Evolutionary conservation across 2,888 invertebrate species (phyloP).

Genomic region (Mythimna ferrago): DNA sequence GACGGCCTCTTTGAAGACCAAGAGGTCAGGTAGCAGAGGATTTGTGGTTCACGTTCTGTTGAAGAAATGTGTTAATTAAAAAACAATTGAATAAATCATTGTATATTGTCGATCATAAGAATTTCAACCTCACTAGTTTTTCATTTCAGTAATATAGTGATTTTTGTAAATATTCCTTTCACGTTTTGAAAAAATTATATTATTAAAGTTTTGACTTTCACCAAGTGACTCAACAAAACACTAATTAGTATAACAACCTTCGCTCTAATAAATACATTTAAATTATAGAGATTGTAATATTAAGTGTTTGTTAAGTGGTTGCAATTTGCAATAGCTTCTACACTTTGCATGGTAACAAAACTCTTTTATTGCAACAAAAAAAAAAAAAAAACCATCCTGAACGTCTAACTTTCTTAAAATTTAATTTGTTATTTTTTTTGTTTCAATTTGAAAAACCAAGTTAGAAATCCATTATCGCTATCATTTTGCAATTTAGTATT

Average conservation of each 20-base stretch:
- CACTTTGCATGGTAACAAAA: not conserved
- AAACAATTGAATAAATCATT: not conserved
- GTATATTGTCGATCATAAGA: not conserved
- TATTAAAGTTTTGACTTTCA: constrained; percentile 18
- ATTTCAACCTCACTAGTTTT: not conserved
- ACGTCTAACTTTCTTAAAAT: not conserved
- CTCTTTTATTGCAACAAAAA: too few relatives aligned
- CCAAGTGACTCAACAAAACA: not conserved
- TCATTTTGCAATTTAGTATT: constrained; percentile 36
- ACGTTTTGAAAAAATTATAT: not conserved
- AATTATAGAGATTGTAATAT: constrained; percentile 5
- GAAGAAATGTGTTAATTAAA: constrained; percentile 49
- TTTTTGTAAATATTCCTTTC: not conserved
- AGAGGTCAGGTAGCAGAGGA: constrained; percentile 98
- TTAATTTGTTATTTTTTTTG: not conserved
- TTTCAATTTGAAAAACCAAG: not conserved
- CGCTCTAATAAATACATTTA: constrained; percentile 2
- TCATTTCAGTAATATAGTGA: not conserved
- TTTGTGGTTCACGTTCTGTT: constrained; percentile 95
- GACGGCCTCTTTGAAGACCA: constrained; percentile 98
- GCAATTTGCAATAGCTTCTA: not conserved
- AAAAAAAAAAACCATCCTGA: not conserved
- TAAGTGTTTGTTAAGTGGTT: not conserved
- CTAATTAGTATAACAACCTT: constrained; percentile 9
- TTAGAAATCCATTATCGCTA: constrained; percentile 26